A percentile compares a stretch with the other conserved stretches of the same genome.
Evolutionary conservation across 2,113 vertebrate species (phyloP).

Genomic region (Mustela lutreola): DNA sequence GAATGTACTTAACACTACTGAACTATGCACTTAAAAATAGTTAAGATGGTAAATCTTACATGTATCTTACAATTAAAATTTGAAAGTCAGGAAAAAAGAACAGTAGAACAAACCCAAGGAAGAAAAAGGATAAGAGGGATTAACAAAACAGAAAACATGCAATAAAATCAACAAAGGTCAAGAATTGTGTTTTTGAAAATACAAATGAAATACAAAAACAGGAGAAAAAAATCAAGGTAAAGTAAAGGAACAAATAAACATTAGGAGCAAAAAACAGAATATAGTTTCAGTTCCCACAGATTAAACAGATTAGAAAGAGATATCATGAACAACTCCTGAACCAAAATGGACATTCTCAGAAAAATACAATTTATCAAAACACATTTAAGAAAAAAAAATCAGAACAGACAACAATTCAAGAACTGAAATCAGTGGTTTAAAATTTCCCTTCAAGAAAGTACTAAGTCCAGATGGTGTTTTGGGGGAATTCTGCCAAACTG

Average conservation of each 20-base stretch:
- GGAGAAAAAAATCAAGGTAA: neutral
- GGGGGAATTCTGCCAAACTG: neutral
- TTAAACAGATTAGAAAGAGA: neutral
- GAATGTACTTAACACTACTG: neutral
- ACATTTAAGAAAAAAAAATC: neutral
- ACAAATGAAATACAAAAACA: neutral
- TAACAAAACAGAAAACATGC: neutral
- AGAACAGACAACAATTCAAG: conserved; percentile 2
- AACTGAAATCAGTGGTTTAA: neutral
- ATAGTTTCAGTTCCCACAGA: neutral
- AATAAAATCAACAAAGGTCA: neutral
- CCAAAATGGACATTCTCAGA: neutral
- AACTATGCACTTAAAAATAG: neutral
- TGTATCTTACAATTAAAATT: neutral
- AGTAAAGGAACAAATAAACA: conserved; percentile 1
- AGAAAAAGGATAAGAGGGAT: neutral
- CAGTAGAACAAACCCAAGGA: neutral
- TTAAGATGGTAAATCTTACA: neutral
- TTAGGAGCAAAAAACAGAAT: neutral
- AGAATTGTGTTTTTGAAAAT: neutral
- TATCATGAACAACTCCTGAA: neutral
- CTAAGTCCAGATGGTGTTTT: neutral
- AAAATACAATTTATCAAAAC: conserved; percentile 14
- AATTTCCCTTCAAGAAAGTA: neutral
- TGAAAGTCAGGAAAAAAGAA: neutral